phyloP scores from a whole-genome alignment of 2,797 vertebrate species.

The Pelobates cultripes region DNA sequence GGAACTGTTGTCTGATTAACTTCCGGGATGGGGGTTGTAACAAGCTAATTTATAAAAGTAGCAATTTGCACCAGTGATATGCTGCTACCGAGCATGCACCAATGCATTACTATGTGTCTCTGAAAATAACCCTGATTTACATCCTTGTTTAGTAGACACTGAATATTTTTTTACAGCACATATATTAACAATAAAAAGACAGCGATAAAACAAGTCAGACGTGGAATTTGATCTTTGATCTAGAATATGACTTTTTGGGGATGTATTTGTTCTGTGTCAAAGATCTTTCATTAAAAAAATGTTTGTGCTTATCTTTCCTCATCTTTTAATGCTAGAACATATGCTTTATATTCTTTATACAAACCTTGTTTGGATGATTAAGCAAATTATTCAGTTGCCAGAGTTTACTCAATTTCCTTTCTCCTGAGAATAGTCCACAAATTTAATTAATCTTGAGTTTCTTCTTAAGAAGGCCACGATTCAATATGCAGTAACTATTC shows the following conservation, averaged over 20 bases:
- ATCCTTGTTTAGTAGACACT: too few species aligned
- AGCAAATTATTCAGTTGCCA: slow-evolving; percentile 8
- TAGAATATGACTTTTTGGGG: slow-evolving; percentile 2
- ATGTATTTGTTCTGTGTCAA: slow-evolving; percentile 7
- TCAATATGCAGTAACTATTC: background rate
- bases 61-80: too few species aligned
- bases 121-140: too few species aligned
- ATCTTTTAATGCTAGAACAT: background rate
- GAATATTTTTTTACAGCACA: too few species aligned
- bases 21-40: too few species aligned
- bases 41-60: too few species aligned
- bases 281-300: background rate
- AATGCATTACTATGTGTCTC: too few species aligned
- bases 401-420: background rate
- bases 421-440: background rate
- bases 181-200: background rate
- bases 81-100: too few species aligned
- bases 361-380: slow-evolving; percentile 21
- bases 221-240: background rate
- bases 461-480: background rate
- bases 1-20: too few species aligned
- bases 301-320: slow-evolving; percentile 3
- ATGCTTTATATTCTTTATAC: background rate
- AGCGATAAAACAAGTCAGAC: background rate
- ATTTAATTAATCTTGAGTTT: background rate